A percentile compares a stretch with the other conserved stretches of the same genome.
These are phyloP conservation scores for Pterocles burchelli DNA, from an alignment of 2,113 vertebrate species.

Conservation along the genomic window DNA sequence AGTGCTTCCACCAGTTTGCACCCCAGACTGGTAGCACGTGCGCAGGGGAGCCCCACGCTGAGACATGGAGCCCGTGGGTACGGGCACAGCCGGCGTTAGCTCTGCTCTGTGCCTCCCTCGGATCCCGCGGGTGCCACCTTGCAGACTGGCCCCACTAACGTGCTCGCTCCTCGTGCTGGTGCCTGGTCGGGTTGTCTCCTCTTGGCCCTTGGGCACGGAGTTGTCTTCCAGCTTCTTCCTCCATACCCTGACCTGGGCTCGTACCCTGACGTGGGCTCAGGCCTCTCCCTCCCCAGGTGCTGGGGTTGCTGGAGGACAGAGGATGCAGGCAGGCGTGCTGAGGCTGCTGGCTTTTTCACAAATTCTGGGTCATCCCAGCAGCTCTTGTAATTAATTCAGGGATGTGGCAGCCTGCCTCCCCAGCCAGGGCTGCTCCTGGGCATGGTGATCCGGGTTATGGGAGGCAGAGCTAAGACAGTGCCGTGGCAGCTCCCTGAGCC, in stretches of 20 bases:
- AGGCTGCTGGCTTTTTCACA: not conserved
- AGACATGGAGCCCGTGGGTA: rapidly evolving
- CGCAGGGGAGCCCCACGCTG: rapidly evolving
- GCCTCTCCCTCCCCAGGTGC: not conserved
- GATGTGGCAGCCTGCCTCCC: not conserved
- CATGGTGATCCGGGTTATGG: not conserved
- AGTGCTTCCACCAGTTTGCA: not conserved
- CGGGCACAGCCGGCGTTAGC: rapidly evolving
- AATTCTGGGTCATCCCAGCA: not conserved
- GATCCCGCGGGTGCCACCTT: not conserved
- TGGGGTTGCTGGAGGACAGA: not conserved
- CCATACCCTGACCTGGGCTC: rapidly evolving
- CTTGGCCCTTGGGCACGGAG: not conserved
- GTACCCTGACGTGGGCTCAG: rapidly evolving
- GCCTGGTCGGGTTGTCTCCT: not conserved
- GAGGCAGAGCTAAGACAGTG: not conserved
- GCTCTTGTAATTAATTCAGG: not conserved
- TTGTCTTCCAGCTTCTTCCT: not conserved
- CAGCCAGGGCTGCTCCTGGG: not conserved
- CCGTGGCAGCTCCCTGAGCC: not conserved
- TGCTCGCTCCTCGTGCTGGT: not conserved
- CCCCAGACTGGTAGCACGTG: not conserved
- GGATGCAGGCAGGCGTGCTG: not conserved
- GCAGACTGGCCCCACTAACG: slow-evolving; percentile 37
- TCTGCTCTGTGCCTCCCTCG: not conserved